Evolutionary conservation across 2,113 vertebrate species (phyloP).

Genomic region (Syngnathus scovelli): DNA sequence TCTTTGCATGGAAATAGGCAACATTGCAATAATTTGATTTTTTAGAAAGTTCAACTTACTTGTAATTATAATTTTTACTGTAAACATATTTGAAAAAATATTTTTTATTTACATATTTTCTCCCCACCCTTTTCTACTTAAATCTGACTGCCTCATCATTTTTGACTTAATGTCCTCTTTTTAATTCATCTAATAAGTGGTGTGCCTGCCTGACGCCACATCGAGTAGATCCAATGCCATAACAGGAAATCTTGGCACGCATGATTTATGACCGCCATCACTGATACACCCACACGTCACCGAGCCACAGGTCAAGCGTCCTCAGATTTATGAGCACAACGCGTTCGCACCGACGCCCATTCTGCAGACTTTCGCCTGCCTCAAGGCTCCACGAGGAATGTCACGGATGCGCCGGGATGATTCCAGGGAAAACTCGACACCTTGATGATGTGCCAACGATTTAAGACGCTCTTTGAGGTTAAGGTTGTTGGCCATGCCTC

Average conservation of each 20-base stretch:
- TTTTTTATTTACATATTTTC: not conserved
- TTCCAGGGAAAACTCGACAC: slow-evolving; percentile 6
- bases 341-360: slow-evolving; percentile 19
- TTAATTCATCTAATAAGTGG: slow-evolving; percentile 1
- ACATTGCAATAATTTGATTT: too few relatives aligned
- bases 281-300: slow-evolving; percentile 50
- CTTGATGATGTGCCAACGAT: not conserved
- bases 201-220: slow-evolving; percentile 41
- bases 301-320: slow-evolving; percentile 52
- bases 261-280: slow-evolving; percentile 54
- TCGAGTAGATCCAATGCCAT: slow-evolving; percentile 57
- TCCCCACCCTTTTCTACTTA: not conserved
- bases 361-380: slow-evolving; percentile 20
- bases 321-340: slow-evolving; percentile 33
- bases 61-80: too few relatives aligned
- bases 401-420: slow-evolving; percentile 2
- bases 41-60: too few relatives aligned
- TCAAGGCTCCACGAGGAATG: slow-evolving; percentile 1
- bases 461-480: not conserved
- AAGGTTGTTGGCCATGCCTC: not conserved
- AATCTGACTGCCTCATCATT: not conserved
- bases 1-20: too few relatives aligned
- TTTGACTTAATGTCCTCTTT: not conserved
- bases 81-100: not conserved
- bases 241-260: slow-evolving; percentile 51